phyloP scores from a whole-genome alignment of 2,888 invertebrate genomes.

The Ephialtes manifestator region DNA sequence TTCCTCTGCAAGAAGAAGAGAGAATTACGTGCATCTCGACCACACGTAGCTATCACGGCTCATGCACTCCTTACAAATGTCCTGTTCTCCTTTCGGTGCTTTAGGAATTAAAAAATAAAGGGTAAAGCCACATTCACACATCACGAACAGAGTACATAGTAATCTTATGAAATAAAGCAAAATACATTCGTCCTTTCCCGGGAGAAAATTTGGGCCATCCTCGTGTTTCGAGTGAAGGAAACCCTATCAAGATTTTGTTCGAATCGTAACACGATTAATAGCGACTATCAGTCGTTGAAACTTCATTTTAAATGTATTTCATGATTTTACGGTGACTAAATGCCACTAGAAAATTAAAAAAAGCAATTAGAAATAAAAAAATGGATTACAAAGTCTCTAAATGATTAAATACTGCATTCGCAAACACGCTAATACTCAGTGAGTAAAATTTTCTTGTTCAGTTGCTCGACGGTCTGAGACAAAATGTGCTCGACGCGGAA shows the following conservation, averaged over 20 bases:
- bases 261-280: conserved; percentile 32
- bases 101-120: conserved; percentile 5
- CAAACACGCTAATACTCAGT: conserved; percentile 7
- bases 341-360: conserved; percentile 4
- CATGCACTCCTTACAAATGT: conserved; percentile 31
- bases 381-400: conserved; percentile 10
- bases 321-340: conserved; percentile 11
- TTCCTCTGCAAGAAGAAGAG: conserved; percentile 12
- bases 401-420: conserved; percentile 17
- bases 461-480: not conserved
- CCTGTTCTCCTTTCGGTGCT: not conserved
- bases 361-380: conserved; percentile 42
- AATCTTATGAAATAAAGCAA: conserved; percentile 57
- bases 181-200: conserved; percentile 11
- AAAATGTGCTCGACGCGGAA: not conserved
- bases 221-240: not conserved
- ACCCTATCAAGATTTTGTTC: not conserved
- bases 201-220: conserved; percentile 9
- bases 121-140: conserved; percentile 29
- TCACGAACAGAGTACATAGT: conserved; percentile 15
- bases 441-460: not conserved
- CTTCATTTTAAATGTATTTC: conserved; percentile 10
- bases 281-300: conserved; percentile 36
- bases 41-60: conserved; percentile 49
- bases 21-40: conserved; percentile 42